Percentiles rank a stretch among this genome's conserved stretches.
phyloP scores from a whole-genome alignment of 2,888 invertebrate genomes.

The Sminthurides aquaticus region DNA sequence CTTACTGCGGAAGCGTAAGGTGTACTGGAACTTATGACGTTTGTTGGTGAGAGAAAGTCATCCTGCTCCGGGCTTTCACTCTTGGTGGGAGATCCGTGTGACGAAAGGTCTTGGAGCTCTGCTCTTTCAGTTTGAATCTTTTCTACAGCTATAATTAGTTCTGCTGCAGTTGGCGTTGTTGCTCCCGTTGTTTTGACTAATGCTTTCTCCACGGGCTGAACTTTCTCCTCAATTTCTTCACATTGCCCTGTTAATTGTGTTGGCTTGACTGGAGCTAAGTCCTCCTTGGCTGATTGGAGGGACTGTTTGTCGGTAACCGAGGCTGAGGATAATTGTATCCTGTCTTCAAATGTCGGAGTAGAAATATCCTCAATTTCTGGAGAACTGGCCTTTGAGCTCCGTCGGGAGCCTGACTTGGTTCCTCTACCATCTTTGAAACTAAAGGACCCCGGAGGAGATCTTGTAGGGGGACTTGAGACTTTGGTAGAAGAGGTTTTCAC shows the following conservation, averaged over 20 bases:
- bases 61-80: background rate
- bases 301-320: too few relatives aligned
- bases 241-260: too few relatives aligned
- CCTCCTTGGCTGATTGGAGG: too few relatives aligned
- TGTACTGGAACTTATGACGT: slow-evolving; percentile 6
- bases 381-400: background rate
- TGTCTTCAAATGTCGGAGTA: background rate
- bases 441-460: background rate
- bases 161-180: slow-evolving; percentile 21
- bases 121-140: slow-evolving; percentile 8
- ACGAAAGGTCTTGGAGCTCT: background rate
- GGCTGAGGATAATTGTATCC: too few relatives aligned
- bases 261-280: too few relatives aligned
- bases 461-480: background rate
- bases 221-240: too few relatives aligned
- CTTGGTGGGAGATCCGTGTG: background rate
- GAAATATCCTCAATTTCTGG: background rate
- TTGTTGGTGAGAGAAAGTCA: slow-evolving; percentile 12
- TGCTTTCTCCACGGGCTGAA: background rate
- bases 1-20: slow-evolving; percentile 19
- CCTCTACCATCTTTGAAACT: background rate
- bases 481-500: background rate
- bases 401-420: background rate
- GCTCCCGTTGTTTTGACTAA: background rate
- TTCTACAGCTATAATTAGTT: slow-evolving; percentile 19